Evolutionary conservation across 2,113 vertebrate genomes (phyloP).

Genomic region (Chionis minor): DNA sequence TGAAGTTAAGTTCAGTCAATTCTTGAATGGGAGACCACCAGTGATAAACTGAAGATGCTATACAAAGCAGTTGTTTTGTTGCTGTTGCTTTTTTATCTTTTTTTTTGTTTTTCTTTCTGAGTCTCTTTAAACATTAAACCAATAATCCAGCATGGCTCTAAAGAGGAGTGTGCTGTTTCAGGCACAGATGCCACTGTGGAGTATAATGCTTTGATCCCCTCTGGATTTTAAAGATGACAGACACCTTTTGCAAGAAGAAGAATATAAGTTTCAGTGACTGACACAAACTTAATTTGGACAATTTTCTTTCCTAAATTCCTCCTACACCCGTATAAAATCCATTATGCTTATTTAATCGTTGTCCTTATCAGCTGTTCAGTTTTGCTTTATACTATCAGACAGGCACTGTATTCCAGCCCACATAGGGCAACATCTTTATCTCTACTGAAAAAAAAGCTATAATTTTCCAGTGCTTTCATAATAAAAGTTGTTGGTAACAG

Average conservation of each 20-base stretch:
- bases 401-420: neutral
- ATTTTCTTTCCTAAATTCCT: conserved; percentile 49
- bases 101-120: neutral
- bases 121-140: neutral
- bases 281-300: conserved; percentile 42
- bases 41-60: neutral
- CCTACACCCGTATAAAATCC: neutral
- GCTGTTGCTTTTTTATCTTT: neutral
- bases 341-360: conserved; percentile 17
- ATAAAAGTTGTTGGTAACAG: neutral
- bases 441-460: neutral
- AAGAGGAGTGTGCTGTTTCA: neutral
- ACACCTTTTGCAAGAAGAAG: conserved; percentile 7
- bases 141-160: neutral
- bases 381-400: conserved; percentile 23
- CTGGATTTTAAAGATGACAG: conserved; percentile 36
- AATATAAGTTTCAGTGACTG: conserved; percentile 31
- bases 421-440: neutral
- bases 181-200: neutral
- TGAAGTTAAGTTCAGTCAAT: neutral
- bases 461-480: conserved; percentile 14
- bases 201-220: conserved; percentile 2
- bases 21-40: neutral
- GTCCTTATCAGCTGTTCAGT: conserved; percentile 32
- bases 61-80: neutral